Base-by-base conservation (phyloP, 2,797 vertebrate genomes). In the Gallinago nigripennis region DNA sequence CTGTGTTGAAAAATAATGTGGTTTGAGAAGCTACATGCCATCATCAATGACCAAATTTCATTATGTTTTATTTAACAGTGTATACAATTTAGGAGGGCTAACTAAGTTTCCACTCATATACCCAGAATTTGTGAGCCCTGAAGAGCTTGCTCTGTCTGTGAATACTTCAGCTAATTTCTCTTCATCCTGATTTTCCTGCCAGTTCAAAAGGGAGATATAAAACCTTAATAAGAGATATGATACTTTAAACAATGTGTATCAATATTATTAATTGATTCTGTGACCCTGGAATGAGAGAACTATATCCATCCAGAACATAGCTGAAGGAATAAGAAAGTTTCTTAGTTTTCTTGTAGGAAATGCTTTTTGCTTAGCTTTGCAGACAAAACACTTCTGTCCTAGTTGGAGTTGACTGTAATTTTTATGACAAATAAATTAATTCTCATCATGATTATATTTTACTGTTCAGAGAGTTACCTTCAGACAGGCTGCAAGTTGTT, bases 371-470 rank as follows among this genome's bases (percentile, higher is more conserved):
- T 93, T 70, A 66, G 45, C 21, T 94, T 57, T 88, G 11, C 16
- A 90, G 23, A 79, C 16, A 71, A 92, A 88, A 53, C 24, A 70
- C 16, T 91, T 91, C 54, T 89, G 28, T 13, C 19, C 11, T 61
- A 85, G n/a, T 60, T 95, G 57, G 35, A 65, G 10, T 37, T 94
- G 69, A 88, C 31, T 61, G 25, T 79, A 79, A 86, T 80, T 91
- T 92, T 88, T 87, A 86, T 58, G 73, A 73, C 69, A 86, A 92
- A 95, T 80, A 92, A 88, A 88, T 95, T 90, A 78, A 75, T 25
- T 90, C 54, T 75, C n/a, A 69, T 82, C 48, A 72, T 84, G 8
- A 73, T 84, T 88, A 24, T 68, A 87, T 91, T 71, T 88, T 91
- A 65, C 45, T 86, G 17, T 85, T 82, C 50, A 90, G 19, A 88